Conservation (phyloP, 2,888 invertebrate genomes). For the Tetragnatha montana region DNA sequence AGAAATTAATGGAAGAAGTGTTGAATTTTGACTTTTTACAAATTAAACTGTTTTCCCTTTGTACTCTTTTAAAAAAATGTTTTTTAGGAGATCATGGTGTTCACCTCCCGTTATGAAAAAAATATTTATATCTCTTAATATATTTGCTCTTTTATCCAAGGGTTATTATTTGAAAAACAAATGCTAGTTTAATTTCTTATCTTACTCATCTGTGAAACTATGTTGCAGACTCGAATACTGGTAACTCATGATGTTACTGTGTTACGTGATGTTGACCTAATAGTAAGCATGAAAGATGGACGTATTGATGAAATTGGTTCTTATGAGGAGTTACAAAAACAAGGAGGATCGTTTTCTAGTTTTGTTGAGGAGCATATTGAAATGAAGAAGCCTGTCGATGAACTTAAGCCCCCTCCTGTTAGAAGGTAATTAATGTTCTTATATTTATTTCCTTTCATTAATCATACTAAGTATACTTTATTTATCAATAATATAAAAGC, state of each 20-base stretch:
- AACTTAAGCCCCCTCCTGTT: conserved; percentile 12
- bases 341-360: conserved; percentile 71
- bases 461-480: too few species aligned
- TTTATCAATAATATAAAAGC: too few species aligned
- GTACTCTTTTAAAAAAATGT: too few species aligned
- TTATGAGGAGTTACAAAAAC: conserved; percentile 74
- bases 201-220: conserved; percentile 77
- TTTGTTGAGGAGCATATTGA: conserved; percentile 46
- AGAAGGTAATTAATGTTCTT: conserved; percentile 7
- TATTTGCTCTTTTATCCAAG: too few species aligned
- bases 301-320: conserved; percentile 77
- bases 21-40: too few species aligned
- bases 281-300: conserved; percentile 77
- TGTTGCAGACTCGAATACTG: conserved; percentile 79
- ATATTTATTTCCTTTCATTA: too few species aligned
- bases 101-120: too few species aligned
- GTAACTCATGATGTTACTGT: conserved; percentile 79
- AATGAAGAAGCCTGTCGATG: neutral
- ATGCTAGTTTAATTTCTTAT: conserved; percentile 56
- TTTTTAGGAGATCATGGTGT: too few species aligned
- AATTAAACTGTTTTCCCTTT: too few species aligned
- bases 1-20: too few species aligned
- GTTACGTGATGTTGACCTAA: conserved; percentile 77
- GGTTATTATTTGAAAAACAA: neutral
- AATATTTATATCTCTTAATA: too few species aligned